A percentile compares a stretch with the other conserved stretches of the same genome.
These are phyloP conservation scores for Linyphia triangularis DNA, from an alignment of 2,888 invertebrate genomes.

Conservation along the genomic window DNA sequence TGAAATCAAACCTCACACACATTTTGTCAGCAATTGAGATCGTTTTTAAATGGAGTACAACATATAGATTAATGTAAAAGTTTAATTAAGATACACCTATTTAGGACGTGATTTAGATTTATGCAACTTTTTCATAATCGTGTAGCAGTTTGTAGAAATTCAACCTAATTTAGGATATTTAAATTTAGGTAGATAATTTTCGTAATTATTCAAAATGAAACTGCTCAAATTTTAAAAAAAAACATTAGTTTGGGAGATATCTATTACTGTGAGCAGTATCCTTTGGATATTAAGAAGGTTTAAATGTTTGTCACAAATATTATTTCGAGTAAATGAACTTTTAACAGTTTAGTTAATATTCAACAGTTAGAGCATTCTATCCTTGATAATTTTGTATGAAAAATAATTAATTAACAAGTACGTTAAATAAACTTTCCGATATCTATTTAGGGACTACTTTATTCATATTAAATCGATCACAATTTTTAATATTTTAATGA, in stretches of 20 bases:
- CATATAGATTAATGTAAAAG: neutral
- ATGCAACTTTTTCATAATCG: slow-evolving; percentile 19
- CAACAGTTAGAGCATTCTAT: no score
- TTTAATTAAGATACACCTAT: slow-evolving; percentile 10
- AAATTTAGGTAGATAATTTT: slow-evolving; percentile 1
- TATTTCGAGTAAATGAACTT: neutral
- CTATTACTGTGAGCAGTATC: neutral
- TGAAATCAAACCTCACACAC: slow-evolving; percentile 32
- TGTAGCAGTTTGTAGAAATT: slow-evolving; percentile 10
- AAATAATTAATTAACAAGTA: no score
- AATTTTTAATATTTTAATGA: no score
- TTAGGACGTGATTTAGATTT: slow-evolving; percentile 4
- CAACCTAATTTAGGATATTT: neutral
- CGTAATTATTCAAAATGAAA: neutral
- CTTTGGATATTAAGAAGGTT: neutral
- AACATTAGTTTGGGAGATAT: neutral
- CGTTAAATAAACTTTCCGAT: no score
- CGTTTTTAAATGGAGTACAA: neutral
- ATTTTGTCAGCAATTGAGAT: neutral
- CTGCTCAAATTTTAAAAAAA: neutral
- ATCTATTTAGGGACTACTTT: no score
- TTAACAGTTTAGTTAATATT: neutral
- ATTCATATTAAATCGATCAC: no score
- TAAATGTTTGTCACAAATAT: neutral
- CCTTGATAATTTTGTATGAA: no score